phyloP scores from a whole-genome alignment of 2,888 invertebrate species.

The Amorpha juglandis region DNA sequence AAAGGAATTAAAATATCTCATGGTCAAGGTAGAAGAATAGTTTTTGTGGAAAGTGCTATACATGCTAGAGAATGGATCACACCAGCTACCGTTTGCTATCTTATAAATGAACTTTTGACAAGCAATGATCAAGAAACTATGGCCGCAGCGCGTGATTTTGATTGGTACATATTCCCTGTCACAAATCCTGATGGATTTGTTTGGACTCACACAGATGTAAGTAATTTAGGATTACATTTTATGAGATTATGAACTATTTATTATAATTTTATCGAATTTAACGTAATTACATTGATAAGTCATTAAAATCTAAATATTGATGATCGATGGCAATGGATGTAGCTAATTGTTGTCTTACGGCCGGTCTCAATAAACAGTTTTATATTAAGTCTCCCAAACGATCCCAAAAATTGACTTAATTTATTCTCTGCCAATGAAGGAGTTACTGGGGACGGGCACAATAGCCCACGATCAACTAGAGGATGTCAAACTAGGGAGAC shows the following conservation, averaged over 20 bases:
- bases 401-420: no score
- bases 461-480: no score
- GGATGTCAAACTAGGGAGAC: no score
- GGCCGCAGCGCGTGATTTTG: conserved; percentile 81
- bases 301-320: background rate
- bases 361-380: no score
- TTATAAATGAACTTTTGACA: conserved; percentile 85
- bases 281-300: background rate
- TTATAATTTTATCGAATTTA: background rate
- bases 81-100: conserved; percentile 85
- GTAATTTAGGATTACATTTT: conserved; percentile 19
- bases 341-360: no score
- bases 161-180: conserved; percentile 90
- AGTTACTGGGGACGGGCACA: no score
- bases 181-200: conserved; percentile 91
- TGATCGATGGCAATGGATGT: no score
- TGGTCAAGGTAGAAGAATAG: conserved; percentile 56
- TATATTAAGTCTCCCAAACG: no score
- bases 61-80: conserved; percentile 92
- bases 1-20: conserved; percentile 79
- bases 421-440: no score
- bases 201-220: conserved; percentile 86
- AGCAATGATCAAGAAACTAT: conserved; percentile 74
- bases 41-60: conserved; percentile 83
- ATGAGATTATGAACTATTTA: background rate